These are phyloP conservation scores for Hipparchia sbordonii DNA, from an alignment of 2,888 invertebrate species.

Conservation along the genomic window DNA sequence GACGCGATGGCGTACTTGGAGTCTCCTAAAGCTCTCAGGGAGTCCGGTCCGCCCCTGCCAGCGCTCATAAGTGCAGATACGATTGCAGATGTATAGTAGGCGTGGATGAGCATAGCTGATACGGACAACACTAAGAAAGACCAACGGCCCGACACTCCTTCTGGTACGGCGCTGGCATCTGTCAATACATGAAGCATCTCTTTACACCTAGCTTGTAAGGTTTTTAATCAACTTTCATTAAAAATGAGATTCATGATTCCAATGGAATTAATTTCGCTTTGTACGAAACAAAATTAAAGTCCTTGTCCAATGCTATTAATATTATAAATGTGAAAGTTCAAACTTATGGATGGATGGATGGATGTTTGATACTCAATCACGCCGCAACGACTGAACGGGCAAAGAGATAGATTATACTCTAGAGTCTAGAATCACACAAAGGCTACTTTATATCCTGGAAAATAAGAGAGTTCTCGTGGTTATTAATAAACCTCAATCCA, in stretches of 20 bases:
- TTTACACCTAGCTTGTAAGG: not conserved
- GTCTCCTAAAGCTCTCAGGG: constrained; percentile 60
- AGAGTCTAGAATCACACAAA: no score
- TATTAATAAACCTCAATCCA: no score
- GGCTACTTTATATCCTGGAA: no score
- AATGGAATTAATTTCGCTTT: no score
- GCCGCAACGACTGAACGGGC: no score
- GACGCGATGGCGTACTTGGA: constrained; percentile 67
- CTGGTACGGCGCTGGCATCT: constrained; percentile 71
- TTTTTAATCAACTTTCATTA: not conserved
- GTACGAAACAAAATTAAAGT: no score
- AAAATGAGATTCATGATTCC: not conserved
- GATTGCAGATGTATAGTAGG: constrained; percentile 72
- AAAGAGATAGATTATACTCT: no score
- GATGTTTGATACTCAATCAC: no score
- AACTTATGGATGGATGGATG: no score
- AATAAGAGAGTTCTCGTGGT: no score
- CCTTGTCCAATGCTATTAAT: no score
- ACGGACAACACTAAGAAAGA: constrained; percentile 64
- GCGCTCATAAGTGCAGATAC: constrained; percentile 70
- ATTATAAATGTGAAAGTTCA: no score
- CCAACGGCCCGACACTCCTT: constrained; percentile 62
- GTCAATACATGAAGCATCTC: not conserved
- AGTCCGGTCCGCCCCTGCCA: constrained; percentile 59
- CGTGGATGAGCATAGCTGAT: constrained; percentile 69